These are phyloP conservation scores for Dromococcyx pavoninus DNA, from an alignment of 2,797 vertebrate species.

Conservation along the genomic window DNA sequence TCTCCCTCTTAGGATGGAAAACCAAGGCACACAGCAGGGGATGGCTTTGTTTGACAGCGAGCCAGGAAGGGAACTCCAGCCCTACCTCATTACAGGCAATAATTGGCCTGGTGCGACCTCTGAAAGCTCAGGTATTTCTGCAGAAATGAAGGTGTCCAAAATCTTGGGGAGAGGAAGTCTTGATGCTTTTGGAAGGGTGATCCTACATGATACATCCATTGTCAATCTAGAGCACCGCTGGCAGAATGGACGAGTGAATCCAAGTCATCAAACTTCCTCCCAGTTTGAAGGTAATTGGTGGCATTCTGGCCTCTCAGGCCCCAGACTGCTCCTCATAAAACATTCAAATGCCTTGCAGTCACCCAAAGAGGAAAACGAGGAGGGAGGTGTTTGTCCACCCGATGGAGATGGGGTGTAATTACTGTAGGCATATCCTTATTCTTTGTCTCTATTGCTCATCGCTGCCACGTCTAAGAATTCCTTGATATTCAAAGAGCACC, in stretches of 20 bases:
- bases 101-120: neutral
- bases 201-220: fast-evolving
- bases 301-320: neutral
- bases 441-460: neutral
- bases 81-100: too few relatives aligned
- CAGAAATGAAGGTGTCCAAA: neutral
- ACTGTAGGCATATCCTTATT: neutral
- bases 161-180: neutral
- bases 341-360: neutral
- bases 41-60: neutral
- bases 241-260: neutral
- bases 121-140: neutral
- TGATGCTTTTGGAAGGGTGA: neutral
- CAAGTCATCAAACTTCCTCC: neutral
- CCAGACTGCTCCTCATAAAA: slow-evolving; percentile 23
- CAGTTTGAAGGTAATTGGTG: neutral
- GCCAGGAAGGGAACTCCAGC: neutral
- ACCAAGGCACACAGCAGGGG: neutral
- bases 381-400: neutral
- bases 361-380: neutral
- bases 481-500: slow-evolving; percentile 34
- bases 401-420: neutral
- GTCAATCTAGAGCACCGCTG: neutral
- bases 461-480: neutral
- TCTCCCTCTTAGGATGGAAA: neutral